Evolutionary conservation across 2,797 vertebrate genomes (phyloP).

Genomic region (Sebastes iracundus): DNA sequence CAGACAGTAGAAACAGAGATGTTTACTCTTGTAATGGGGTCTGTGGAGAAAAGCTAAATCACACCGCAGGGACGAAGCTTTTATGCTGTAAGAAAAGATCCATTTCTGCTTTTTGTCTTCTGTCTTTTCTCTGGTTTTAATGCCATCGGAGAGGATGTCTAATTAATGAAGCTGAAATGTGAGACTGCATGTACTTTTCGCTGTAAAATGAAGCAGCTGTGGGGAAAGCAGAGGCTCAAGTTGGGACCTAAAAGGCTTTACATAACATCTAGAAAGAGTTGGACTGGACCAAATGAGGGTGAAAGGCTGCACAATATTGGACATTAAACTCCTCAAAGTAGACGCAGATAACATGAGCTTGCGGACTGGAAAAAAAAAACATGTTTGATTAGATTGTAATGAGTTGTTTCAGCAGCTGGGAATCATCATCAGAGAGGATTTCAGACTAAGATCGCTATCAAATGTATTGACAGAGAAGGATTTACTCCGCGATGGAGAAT

Average conservation of each 20-base stretch:
- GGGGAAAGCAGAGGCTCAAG: not conserved
- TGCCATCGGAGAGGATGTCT: constrained; percentile 24
- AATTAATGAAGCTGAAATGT: constrained; percentile 52
- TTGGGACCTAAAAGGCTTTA: constrained; percentile 1
- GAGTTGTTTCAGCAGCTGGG: constrained; percentile 63
- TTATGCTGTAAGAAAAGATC: constrained; percentile 42
- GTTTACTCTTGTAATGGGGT: constrained; percentile 56
- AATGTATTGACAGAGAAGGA: constrained; percentile 73
- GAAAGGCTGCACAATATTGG: not conserved
- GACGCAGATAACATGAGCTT: not conserved
- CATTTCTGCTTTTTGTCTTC: constrained; percentile 5
- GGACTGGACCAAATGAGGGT: not conserved
- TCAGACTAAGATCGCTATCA: constrained; percentile 66
- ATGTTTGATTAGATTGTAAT: constrained; percentile 74
- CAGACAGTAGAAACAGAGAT: constrained; percentile 44
- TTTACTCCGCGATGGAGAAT: constrained; percentile 56
- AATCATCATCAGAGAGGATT: constrained; percentile 67
- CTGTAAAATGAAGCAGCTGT: not conserved
- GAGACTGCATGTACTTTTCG: not conserved
- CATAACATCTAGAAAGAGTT: not conserved
- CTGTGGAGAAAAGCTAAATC: constrained; percentile 50
- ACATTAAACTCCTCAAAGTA: not conserved
- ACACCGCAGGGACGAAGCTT: constrained; percentile 46
- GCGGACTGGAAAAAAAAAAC: not conserved
- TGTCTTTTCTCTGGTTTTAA: not conserved